Evolutionary conservation across 2,888 invertebrate genomes (phyloP).

Genomic region (Podotricha telesiphe): DNA sequence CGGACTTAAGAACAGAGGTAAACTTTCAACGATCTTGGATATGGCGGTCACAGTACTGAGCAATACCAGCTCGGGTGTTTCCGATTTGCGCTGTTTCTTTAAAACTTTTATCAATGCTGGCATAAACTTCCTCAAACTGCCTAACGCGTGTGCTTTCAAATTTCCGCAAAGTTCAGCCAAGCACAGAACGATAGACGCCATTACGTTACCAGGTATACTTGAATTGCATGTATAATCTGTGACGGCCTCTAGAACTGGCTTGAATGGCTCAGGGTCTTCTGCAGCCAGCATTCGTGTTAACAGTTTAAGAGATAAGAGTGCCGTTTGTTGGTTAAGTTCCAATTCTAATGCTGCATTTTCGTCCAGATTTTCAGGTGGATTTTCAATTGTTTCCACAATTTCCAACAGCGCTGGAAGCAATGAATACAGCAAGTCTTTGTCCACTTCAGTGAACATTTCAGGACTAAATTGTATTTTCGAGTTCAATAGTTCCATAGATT

Average conservation of each 20-base stretch:
- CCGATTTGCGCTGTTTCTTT: constrained; percentile 83
- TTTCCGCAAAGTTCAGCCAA: constrained; percentile 91
- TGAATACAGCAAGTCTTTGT: constrained; percentile 78
- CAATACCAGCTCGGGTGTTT: constrained; percentile 85
- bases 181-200: constrained; percentile 89
- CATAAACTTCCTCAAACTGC: constrained; percentile 90
- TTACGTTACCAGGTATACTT: constrained; percentile 83
- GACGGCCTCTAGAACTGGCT: constrained; percentile 86
- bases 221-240: constrained; percentile 84
- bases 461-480: constrained; percentile 89
- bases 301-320: constrained; percentile 91
- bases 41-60: constrained; percentile 90
- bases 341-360: constrained; percentile 81
- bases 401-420: constrained; percentile 85
- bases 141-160: constrained; percentile 89
- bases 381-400: constrained; percentile 82
- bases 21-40: constrained; percentile 91
- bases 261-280: constrained; percentile 87
- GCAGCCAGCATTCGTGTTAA: constrained; percentile 89
- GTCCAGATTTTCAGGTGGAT: constrained; percentile 58
- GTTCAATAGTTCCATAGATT: constrained; percentile 93
- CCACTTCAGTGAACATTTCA: constrained; percentile 83
- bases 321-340: constrained; percentile 90
- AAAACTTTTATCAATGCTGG: constrained; percentile 88
- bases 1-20: constrained; percentile 93